These are phyloP conservation scores for Nanorana parkeri DNA, from an alignment of 2,113 vertebrate species.

Conservation along the genomic window DNA sequence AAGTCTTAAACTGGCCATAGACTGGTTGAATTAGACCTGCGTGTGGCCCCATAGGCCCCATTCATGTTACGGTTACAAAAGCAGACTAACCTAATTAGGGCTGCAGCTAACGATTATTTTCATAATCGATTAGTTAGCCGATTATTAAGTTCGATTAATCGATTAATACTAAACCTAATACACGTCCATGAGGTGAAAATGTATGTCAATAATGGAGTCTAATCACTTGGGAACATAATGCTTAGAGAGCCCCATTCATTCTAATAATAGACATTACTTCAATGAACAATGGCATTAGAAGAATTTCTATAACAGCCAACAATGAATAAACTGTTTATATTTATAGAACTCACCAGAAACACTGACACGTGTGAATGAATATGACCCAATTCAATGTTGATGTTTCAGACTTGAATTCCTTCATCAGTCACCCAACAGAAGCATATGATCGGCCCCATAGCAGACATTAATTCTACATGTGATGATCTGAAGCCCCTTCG, in stretches of 20 bases:
- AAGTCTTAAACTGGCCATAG: too few species aligned
- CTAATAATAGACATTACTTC: slow-evolving; percentile 36
- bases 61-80: too few species aligned
- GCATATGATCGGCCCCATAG: not conserved
- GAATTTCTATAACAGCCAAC: slow-evolving; percentile 35
- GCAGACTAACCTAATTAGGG: too few species aligned
- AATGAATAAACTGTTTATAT: slow-evolving; percentile 16
- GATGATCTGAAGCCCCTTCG: not conserved
- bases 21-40: too few species aligned
- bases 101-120: too few species aligned
- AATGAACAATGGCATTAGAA: slow-evolving; percentile 37
- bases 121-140: too few species aligned
- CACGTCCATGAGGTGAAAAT: too few species aligned
- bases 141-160: too few species aligned
- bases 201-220: not conserved
- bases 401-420: not conserved
- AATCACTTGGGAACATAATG: slow-evolving; percentile 2
- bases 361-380: not conserved
- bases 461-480: not conserved
- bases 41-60: too few species aligned
- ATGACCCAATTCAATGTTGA: not conserved
- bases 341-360: slow-evolving; percentile 3
- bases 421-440: not conserved
- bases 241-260: not conserved
- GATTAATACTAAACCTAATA: too few species aligned